Percentiles rank a stretch among this genome's conserved stretches.
These are phyloP conservation scores for Wiebesia pumilae DNA, from an alignment of 1,140 invertebrate species.

Conservation along the genomic window DNA sequence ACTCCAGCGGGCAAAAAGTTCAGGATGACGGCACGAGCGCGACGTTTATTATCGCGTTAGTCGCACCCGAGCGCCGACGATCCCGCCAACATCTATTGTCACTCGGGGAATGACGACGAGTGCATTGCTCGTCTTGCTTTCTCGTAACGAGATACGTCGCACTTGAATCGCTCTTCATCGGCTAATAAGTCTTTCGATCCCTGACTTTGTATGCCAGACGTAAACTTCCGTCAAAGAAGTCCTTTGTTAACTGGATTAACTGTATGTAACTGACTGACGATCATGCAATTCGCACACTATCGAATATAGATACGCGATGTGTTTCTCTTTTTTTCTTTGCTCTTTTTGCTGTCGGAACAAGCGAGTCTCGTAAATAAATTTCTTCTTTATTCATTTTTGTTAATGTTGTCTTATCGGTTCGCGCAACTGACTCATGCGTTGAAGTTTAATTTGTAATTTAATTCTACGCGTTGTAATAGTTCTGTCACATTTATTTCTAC, in stretches of 20 bases:
- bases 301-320: too few relatives aligned
- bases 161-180: too few relatives aligned
- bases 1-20: background rate
- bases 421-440: background rate
- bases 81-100: background rate
- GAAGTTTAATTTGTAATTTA: background rate
- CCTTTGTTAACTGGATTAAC: too few relatives aligned
- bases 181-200: background rate
- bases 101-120: background rate
- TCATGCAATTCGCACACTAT: too few relatives aligned
- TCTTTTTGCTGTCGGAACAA: too few relatives aligned
- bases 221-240: too few relatives aligned
- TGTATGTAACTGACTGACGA: too few relatives aligned
- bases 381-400: too few relatives aligned
- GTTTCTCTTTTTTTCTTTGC: too few relatives aligned
- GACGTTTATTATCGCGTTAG: slow-evolving; percentile 49
- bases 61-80: slow-evolving; percentile 10
- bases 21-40: background rate
- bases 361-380: too few relatives aligned
- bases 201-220: background rate
- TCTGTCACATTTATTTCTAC: too few relatives aligned
- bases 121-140: background rate
- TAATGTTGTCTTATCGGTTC: too few relatives aligned
- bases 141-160: background rate
- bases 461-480: background rate